Evolutionary conservation across 1,140 invertebrate species (phyloP).

Genomic region (Mya arenaria): DNA sequence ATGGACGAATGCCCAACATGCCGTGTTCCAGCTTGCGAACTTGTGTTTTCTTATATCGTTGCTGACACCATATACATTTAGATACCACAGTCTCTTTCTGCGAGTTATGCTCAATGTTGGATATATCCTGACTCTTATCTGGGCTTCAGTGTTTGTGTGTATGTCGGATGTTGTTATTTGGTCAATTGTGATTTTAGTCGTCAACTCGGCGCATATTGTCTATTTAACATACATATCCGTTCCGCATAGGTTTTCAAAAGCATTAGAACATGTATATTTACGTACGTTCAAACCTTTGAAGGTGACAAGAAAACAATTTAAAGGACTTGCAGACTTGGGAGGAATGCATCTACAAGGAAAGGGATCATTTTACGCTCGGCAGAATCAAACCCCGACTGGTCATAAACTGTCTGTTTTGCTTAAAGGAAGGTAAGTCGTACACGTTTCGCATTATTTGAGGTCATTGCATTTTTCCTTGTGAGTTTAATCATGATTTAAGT

Average conservation of each 20-base stretch:
- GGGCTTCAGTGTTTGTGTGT: slow-evolving; percentile 91
- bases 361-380: slow-evolving; percentile 88
- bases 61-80: slow-evolving; percentile 90
- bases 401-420: slow-evolving; percentile 91
- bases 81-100: slow-evolving; percentile 89
- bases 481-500: no score
- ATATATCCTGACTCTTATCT: slow-evolving; percentile 88
- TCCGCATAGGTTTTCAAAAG: slow-evolving; percentile 83
- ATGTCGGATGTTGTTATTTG: slow-evolving; percentile 90
- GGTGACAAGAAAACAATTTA: slow-evolving; percentile 91
- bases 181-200: slow-evolving; percentile 87
- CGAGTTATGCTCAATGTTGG: slow-evolving; percentile 86
- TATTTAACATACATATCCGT: slow-evolving; percentile 85
- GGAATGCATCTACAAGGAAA: slow-evolving; percentile 86
- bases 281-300: slow-evolving; percentile 93
- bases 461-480: no score
- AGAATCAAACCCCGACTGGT: slow-evolving; percentile 89
- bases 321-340: slow-evolving; percentile 89
- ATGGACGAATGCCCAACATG: slow-evolving; percentile 91
- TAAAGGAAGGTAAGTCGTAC: slow-evolving; percentile 92
- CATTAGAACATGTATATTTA: slow-evolving; percentile 89
- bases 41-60: slow-evolving; percentile 92
- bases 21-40: slow-evolving; percentile 89
- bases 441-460: no score
- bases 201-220: slow-evolving; percentile 89